phyloP scores from a whole-genome alignment of 2,113 vertebrate genomes.

The Catharus bicknelli region DNA sequence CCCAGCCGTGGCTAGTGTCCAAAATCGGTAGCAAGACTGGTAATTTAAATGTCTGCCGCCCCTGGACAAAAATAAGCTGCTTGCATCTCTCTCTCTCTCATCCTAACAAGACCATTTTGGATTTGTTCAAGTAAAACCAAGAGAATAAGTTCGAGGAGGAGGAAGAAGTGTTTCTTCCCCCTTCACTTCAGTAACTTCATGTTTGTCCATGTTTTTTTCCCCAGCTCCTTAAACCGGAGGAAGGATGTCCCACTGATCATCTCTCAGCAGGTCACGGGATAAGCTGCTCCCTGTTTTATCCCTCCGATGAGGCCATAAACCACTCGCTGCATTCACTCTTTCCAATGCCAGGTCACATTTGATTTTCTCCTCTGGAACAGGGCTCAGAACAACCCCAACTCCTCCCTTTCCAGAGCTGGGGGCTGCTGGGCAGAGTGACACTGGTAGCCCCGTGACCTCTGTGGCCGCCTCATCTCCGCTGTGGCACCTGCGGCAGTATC shows the following conservation, averaged over 20 bases:
- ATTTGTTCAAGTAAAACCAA: background rate
- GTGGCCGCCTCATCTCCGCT: background rate
- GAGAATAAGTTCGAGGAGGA: background rate
- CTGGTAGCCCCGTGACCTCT: fast-evolving
- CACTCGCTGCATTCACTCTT: background rate
- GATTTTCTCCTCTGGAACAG: background rate
- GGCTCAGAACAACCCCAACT: background rate
- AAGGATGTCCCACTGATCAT: background rate
- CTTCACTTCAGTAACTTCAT: background rate
- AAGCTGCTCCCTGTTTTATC: slow-evolving; percentile 11
- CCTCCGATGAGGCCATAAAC: background rate
- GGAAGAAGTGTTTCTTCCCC: background rate
- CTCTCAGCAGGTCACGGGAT: background rate
- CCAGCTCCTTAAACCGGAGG: background rate
- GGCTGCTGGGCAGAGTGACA: background rate
- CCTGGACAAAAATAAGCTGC: background rate
- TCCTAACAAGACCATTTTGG: background rate
- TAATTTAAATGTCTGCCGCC: slow-evolving; percentile 30
- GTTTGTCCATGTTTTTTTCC: background rate
- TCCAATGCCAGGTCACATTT: background rate
- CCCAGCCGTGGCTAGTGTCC: slow-evolving; percentile 18
- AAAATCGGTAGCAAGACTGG: background rate
- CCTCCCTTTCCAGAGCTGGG: background rate
- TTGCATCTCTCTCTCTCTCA: background rate
- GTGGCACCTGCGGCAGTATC: background rate